A percentile compares a stretch with the other conserved stretches of the same genome.
Conservation (phyloP, 2,113 vertebrate genomes). For the Spheniscus mendiculus region DNA sequence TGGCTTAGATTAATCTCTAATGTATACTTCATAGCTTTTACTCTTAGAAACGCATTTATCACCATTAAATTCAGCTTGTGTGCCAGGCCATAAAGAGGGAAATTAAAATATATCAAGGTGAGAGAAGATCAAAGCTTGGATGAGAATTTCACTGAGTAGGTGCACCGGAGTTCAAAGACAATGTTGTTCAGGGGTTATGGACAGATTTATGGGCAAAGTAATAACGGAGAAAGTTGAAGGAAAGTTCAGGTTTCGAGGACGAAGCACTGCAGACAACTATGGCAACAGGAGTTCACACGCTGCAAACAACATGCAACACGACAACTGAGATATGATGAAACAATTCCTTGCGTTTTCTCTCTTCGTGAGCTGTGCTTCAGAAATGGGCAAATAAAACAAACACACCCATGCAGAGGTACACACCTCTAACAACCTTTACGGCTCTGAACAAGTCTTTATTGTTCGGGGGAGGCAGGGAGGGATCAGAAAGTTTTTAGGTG, state of each 20-base stretch:
- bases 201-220: slow-evolving; percentile 16
- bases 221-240: slow-evolving; percentile 18
- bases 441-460: background rate
- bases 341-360: background rate
- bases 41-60: slow-evolving; percentile 22
- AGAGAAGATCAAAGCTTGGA: slow-evolving; percentile 19
- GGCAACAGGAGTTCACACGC: background rate
- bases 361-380: background rate
- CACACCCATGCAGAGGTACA: background rate
- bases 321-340: background rate
- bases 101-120: slow-evolving; percentile 29
- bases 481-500: background rate
- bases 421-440: background rate
- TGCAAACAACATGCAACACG: fast-evolving
- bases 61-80: slow-evolving; percentile 9
- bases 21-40: background rate
- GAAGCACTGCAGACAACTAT: background rate
- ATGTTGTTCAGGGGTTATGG: background rate
- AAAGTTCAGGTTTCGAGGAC: slow-evolving; percentile 24
- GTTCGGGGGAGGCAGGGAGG: background rate
- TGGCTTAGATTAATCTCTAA: background rate
- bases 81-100: background rate
- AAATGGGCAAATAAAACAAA: background rate
- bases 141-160: background rate
- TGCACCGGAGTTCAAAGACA: background rate